Conservation (phyloP, 2,113 vertebrate species). For the Xiphophorus maculatus region DNA sequence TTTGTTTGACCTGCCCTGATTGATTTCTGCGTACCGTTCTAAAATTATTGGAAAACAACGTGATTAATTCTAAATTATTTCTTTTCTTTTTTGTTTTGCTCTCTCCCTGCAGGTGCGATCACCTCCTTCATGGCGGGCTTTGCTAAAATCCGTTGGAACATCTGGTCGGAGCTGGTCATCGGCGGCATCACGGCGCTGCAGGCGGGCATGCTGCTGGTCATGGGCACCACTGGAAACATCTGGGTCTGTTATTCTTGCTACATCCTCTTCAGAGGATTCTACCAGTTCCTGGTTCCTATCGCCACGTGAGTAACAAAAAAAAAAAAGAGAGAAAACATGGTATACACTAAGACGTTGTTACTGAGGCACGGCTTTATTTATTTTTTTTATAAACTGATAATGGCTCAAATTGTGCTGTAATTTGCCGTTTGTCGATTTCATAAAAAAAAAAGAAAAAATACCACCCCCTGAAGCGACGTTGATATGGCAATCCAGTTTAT, state of each 20-base stretch:
- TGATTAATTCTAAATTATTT: not conserved
- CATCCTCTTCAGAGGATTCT: constrained; percentile 86
- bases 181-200: constrained; percentile 83
- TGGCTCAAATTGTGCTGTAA: too few species aligned
- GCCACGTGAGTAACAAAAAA: constrained; percentile 86
- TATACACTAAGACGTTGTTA: too few species aligned
- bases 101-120: constrained; percentile 79
- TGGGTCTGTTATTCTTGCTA: constrained; percentile 90
- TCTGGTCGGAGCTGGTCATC: constrained; percentile 92
- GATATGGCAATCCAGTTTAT: not conserved
- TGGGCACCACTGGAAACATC: constrained; percentile 81
- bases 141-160: constrained; percentile 86
- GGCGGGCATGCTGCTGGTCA: constrained; percentile 87
- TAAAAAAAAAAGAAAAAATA: too few species aligned
- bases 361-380: too few species aligned
- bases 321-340: too few species aligned
- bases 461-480: too few species aligned
- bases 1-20: not conserved
- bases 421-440: too few species aligned
- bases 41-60: not conserved
- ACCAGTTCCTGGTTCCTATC: constrained; percentile 95
- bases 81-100: not conserved
- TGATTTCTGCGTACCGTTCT: not conserved
- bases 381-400: too few species aligned
- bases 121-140: constrained; percentile 86